These are phyloP conservation scores for Poeciliopsis prolifica DNA, from an alignment of 2,113 vertebrate species.

Conservation along the genomic window DNA sequence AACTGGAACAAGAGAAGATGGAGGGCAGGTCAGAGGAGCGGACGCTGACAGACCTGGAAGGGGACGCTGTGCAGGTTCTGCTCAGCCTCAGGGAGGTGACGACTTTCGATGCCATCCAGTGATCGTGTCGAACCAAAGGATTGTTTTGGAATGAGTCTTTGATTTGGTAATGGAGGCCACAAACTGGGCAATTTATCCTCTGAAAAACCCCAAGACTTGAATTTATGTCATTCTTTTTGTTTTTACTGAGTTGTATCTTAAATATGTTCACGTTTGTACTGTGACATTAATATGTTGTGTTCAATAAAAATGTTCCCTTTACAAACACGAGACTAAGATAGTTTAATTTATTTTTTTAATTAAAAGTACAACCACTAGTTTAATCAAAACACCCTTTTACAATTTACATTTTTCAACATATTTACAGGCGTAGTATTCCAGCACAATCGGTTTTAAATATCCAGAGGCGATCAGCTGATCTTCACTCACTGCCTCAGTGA, in stretches of 20 bases:
- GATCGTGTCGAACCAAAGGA: not conserved
- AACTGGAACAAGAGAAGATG: not conserved
- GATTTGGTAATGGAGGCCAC: not conserved
- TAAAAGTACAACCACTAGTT: conserved; percentile 42
- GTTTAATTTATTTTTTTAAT: conserved; percentile 41
- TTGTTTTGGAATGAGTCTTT: not conserved
- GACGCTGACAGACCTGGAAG: conserved; percentile 29
- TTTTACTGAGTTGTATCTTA: not conserved
- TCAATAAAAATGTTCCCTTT: conserved; percentile 23
- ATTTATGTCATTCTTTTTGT: not conserved
- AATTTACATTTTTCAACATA: conserved; percentile 54
- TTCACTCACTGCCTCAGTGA: conserved; percentile 5
- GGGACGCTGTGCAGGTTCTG: conserved; percentile 28
- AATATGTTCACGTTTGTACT: not conserved
- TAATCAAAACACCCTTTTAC: conserved; percentile 2
- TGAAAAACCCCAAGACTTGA: not conserved
- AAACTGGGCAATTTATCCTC: not conserved
- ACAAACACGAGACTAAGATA: conserved; percentile 20
- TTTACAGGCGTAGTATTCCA: conserved; percentile 44
- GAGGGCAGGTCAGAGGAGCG: not conserved
- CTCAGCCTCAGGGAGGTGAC: conserved; percentile 18
- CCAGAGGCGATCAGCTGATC: conserved; percentile 30
- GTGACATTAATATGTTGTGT: not conserved
- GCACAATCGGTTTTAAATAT: not conserved
- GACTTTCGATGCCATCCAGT: not conserved